A percentile compares a stretch with the other conserved stretches of the same genome.
These are phyloP conservation scores for Glaucomys volans DNA, from an alignment of 2,113 vertebrate genomes.

Conservation along the genomic window DNA sequence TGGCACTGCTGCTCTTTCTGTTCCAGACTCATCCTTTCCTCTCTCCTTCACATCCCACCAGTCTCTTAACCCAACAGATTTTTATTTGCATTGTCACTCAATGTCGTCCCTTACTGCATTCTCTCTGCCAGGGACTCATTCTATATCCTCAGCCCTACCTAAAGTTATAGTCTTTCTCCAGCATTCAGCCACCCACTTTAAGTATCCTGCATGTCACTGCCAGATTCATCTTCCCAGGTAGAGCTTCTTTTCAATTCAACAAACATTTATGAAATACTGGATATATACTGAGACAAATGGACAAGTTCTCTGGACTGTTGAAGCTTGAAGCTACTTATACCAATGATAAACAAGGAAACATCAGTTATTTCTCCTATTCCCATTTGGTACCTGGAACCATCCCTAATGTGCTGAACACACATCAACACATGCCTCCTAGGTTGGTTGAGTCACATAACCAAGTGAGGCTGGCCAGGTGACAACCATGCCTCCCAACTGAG, in stretches of 20 bases:
- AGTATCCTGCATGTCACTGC: not conserved
- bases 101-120: not conserved
- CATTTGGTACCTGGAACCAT: not conserved
- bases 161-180: not conserved
- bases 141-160: conserved; percentile 3
- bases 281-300: not conserved
- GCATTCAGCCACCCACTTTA: not conserved
- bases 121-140: too few relatives aligned
- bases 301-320: not conserved
- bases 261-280: not conserved
- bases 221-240: not conserved
- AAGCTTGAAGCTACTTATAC: not conserved
- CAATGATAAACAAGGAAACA: not conserved
- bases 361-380: not conserved
- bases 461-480: not conserved
- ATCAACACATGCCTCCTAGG: not conserved
- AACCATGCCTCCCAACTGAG: not conserved
- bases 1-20: not conserved
- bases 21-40: not conserved
- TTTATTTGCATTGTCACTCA: not conserved
- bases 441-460: not conserved
- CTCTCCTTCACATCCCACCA: not conserved
- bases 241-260: not conserved
- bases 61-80: not conserved
- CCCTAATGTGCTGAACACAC: not conserved